Conservation (phyloP, 2,888 invertebrate genomes). For the Agrenia bidenticulata region DNA sequence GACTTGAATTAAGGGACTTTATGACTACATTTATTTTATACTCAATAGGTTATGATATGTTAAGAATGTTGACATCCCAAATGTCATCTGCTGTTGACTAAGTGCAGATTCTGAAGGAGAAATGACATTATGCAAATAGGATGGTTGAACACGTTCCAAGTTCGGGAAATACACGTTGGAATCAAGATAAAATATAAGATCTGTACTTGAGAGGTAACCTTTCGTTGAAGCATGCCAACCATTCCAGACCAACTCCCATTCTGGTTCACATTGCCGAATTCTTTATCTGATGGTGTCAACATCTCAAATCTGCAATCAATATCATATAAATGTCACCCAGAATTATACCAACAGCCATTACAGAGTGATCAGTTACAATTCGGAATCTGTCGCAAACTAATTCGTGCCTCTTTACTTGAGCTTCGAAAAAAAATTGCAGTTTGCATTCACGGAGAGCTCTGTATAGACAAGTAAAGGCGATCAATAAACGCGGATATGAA, state of each 20-base stretch:
- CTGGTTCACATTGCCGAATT: constrained; percentile 39
- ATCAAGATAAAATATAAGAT: neutral
- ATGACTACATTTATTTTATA: too few relatives aligned
- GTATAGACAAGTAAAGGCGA: too few relatives aligned
- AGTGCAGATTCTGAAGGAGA: constrained; percentile 1
- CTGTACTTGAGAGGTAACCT: constrained; percentile 29
- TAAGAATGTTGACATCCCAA: too few relatives aligned
- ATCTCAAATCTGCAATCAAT: constrained; percentile 32
- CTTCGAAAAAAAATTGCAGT: too few relatives aligned
- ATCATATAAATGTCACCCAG: too few relatives aligned
- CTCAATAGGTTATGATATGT: too few relatives aligned
- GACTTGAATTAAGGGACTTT: too few relatives aligned
- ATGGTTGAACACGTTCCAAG: neutral
- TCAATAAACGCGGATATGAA: neutral
- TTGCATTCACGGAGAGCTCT: too few relatives aligned
- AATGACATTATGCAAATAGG: constrained; percentile 1
- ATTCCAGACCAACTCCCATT: constrained; percentile 50
- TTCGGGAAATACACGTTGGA: neutral
- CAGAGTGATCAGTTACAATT: too few relatives aligned
- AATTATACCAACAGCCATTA: too few relatives aligned
- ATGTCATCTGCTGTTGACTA: neutral
- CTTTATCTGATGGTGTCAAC: constrained; percentile 41
- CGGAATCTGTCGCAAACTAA: too few relatives aligned
- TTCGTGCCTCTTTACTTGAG: too few relatives aligned
- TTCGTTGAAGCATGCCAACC: constrained; percentile 47